Conservation (phyloP, 2,888 invertebrate species). For the Hoplodrina blanda region DNA sequence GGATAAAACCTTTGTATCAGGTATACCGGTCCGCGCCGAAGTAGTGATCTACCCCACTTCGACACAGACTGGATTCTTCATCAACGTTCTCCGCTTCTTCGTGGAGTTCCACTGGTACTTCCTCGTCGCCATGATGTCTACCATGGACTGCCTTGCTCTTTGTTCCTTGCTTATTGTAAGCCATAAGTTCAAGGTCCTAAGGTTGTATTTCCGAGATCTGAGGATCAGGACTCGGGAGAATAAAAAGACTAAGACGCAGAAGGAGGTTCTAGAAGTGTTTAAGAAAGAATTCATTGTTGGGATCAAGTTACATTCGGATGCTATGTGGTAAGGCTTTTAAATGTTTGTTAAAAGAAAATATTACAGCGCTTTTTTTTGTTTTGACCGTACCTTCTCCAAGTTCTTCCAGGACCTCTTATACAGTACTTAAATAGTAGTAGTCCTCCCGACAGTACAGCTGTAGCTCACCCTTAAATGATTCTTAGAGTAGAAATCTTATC, state of each 20-base stretch:
- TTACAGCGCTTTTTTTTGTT: no score
- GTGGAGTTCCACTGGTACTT: slow-evolving; percentile 77
- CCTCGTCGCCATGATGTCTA: slow-evolving; percentile 72
- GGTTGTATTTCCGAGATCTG: slow-evolving; percentile 70
- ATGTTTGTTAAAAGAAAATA: not conserved
- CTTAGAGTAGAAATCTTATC: no score
- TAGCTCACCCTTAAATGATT: no score
- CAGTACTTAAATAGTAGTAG: no score
- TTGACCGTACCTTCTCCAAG: no score
- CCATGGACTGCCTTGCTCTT: slow-evolving; percentile 72
- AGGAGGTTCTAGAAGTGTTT: slow-evolving; percentile 65
- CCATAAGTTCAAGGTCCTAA: slow-evolving; percentile 74
- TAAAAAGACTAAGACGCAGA: slow-evolving; percentile 44
- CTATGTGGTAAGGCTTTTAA: slow-evolving; percentile 71
- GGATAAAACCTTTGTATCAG: slow-evolving; percentile 57
- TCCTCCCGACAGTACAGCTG: no score
- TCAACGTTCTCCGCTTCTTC: slow-evolving; percentile 71
- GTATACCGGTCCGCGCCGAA: slow-evolving; percentile 73
- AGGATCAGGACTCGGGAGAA: slow-evolving; percentile 62
- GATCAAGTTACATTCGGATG: slow-evolving; percentile 76
- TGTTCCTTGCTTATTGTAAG: slow-evolving; percentile 71
- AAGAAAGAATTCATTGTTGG: slow-evolving; percentile 72
- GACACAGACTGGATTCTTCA: slow-evolving; percentile 63
- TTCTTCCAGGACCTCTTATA: no score
- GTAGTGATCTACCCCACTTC: slow-evolving; percentile 72